phyloP scores from a whole-genome alignment of 2,888 invertebrate species.

The Dendrolimus pini region DNA sequence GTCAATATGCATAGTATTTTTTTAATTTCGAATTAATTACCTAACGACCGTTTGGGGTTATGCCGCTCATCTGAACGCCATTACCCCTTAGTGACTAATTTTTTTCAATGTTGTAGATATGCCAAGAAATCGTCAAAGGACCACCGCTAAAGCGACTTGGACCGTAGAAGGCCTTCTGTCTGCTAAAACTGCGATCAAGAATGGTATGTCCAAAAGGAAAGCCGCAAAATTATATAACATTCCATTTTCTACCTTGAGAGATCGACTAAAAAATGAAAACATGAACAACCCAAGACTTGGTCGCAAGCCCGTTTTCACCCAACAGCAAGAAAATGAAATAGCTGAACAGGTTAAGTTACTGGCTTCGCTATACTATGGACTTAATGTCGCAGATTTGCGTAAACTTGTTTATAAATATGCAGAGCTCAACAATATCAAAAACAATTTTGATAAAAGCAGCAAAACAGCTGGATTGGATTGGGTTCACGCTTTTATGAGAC shows the following conservation, averaged over 20 bases:
- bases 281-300: conserved; percentile 12
- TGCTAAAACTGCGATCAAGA: conserved; percentile 10
- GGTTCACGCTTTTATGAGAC: no score
- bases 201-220: conserved; percentile 1
- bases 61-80: neutral
- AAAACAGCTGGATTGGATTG: no score
- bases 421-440: no score
- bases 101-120: conserved; percentile 1
- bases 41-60: conserved; percentile 1
- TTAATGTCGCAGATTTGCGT: no score
- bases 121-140: conserved; percentile 7
- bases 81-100: neutral
- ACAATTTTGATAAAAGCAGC: no score
- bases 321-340: conserved; percentile 2
- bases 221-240: conserved; percentile 1
- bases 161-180: conserved; percentile 7
- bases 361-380: no score
- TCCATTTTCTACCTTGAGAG: conserved; percentile 2
- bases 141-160: conserved; percentile 11
- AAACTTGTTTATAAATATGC: no score
- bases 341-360: no score
- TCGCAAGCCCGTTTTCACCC: conserved; percentile 12
- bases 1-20: no score
- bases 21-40: no score
- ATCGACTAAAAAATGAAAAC: conserved; percentile 6